A percentile compares a stretch with the other conserved stretches of the same genome.
These are phyloP conservation scores for Spodoptera littoralis DNA, from an alignment of 2,888 invertebrate genomes.

Conservation along the genomic window DNA sequence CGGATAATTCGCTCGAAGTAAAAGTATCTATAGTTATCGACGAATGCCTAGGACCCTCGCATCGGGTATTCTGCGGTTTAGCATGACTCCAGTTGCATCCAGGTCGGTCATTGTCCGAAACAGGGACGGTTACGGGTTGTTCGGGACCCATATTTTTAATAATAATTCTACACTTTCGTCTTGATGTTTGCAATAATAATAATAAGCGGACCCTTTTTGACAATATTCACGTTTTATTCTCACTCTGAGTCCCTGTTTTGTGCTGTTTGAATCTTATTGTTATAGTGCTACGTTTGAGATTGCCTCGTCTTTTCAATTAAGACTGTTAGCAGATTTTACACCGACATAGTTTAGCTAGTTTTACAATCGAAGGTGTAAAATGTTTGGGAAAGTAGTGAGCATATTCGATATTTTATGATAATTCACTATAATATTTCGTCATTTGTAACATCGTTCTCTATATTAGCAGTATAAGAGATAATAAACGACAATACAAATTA, in stretches of 20 bases:
- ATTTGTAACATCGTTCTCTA: too few species aligned
- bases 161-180: conserved; percentile 50
- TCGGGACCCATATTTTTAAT: conserved; percentile 50
- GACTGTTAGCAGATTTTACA: neutral
- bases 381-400: too few species aligned
- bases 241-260: conserved; percentile 49
- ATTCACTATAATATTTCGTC: too few species aligned
- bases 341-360: too few species aligned
- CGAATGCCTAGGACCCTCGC: neutral
- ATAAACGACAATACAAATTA: too few species aligned
- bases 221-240: conserved; percentile 55
- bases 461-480: too few species aligned
- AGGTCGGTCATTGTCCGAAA: conserved; percentile 42
- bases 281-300: conserved; percentile 26
- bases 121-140: conserved; percentile 40
- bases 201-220: conserved; percentile 54
- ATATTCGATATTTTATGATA: too few species aligned
- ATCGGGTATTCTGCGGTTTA: conserved; percentile 3
- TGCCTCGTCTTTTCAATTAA: conserved; percentile 7
- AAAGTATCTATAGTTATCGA: too few species aligned
- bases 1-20: neutral
- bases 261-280: conserved; percentile 36
- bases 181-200: conserved; percentile 56
- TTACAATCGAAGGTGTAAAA: too few species aligned
- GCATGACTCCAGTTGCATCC: conserved; percentile 13